phyloP scores from a whole-genome alignment of 2,888 invertebrate species.

The Argyresthia goedartella region DNA sequence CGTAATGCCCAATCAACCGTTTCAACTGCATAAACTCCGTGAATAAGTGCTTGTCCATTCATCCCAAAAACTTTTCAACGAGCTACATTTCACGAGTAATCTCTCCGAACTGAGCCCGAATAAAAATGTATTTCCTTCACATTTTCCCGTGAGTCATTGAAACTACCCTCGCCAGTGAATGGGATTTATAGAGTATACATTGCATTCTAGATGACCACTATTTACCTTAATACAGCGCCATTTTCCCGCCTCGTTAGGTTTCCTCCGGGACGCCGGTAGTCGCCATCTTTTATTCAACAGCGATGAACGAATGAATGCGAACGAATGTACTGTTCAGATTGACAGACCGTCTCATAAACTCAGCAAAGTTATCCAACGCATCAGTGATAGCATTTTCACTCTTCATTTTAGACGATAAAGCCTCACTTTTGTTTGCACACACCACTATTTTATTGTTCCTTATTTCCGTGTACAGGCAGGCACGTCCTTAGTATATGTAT shows the following conservation, averaged over 20 bases:
- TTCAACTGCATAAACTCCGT: no score
- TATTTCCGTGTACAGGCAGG: no score
- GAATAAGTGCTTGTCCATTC: no score
- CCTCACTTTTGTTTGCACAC: not conserved
- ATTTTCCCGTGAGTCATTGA: slow-evolving; percentile 1
- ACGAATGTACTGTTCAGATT: slow-evolving; percentile 15
- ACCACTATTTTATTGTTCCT: no score
- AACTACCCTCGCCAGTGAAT: not conserved
- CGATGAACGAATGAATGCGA: slow-evolving; percentile 34
- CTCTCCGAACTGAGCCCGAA: not conserved
- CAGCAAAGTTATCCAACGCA: not conserved
- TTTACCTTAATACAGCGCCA: slow-evolving; percentile 24
- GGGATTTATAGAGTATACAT: slow-evolving; percentile 2
- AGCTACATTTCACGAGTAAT: no score
- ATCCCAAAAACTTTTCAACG: no score
- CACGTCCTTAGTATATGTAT: no score
- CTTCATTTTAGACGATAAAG: not conserved
- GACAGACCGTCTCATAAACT: slow-evolving; percentile 6
- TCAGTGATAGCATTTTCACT: not conserved
- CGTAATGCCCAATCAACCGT: not conserved
- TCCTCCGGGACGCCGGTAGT: slow-evolving; percentile 10
- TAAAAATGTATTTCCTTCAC: not conserved
- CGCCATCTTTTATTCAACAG: slow-evolving; percentile 44
- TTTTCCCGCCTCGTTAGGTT: slow-evolving; percentile 35
- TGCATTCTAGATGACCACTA: slow-evolving; percentile 20